Evolutionary conservation across 2,113 vertebrate species (phyloP).

Genomic region (Lates calcarifer): DNA sequence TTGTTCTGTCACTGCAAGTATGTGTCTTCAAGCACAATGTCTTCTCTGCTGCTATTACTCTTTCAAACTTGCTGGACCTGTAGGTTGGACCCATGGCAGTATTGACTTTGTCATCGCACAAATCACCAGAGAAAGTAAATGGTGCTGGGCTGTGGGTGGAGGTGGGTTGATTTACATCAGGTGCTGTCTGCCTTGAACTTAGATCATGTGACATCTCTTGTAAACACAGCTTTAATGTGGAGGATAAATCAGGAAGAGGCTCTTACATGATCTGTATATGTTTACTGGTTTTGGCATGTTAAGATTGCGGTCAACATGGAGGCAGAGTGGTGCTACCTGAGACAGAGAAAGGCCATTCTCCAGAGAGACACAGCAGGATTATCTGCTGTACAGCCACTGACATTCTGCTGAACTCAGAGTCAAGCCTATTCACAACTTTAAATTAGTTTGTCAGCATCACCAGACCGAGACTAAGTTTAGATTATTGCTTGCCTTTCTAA

Average conservation of each 20-base stretch:
- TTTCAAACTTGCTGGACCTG: slow-evolving; percentile 42
- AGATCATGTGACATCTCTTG: slow-evolving; percentile 19
- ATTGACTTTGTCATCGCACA: slow-evolving; percentile 54
- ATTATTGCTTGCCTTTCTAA: slow-evolving; percentile 26
- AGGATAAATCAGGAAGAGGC: background rate
- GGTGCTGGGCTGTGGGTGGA: slow-evolving; percentile 23
- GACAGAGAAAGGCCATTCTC: background rate
- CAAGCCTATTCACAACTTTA: slow-evolving; percentile 39
- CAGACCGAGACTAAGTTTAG: slow-evolving; percentile 31
- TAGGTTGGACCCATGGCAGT: slow-evolving; percentile 22
- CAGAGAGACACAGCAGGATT: slow-evolving; percentile 9
- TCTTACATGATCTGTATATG: slow-evolving; percentile 6
- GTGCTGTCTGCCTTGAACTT: background rate
- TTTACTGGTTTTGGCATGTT: background rate
- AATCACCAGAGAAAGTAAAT: slow-evolving; percentile 54
- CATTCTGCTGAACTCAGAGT: slow-evolving; percentile 18
- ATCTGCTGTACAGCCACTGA: slow-evolving; percentile 2
- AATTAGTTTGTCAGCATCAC: slow-evolving; percentile 53
- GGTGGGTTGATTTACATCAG: slow-evolving; percentile 24
- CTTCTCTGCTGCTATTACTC: slow-evolving; percentile 40
- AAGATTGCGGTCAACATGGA: background rate
- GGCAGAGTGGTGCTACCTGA: background rate
- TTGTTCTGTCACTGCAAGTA: slow-evolving; percentile 73
- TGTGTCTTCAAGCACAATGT: slow-evolving; percentile 55
- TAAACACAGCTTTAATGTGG: slow-evolving; percentile 22